A percentile compares a stretch with the other conserved stretches of the same genome.
phyloP scores from a whole-genome alignment of 1,140 invertebrate species.

The Drosophila arawakana region DNA sequence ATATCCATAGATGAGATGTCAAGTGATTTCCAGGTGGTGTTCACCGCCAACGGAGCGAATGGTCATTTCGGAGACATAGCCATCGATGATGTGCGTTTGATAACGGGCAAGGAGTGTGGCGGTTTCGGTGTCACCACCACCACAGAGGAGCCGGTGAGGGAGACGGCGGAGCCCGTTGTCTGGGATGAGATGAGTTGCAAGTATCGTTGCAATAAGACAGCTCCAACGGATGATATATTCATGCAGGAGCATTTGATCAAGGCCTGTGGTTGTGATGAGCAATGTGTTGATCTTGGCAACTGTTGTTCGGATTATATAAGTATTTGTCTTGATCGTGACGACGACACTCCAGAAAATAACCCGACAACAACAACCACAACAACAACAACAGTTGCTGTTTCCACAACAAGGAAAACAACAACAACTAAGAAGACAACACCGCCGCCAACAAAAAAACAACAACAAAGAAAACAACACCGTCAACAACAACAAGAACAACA shows the following conservation, averaged over 20 bases:
- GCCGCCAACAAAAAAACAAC: slow-evolving; percentile 8
- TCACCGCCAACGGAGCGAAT: slow-evolving; percentile 55
- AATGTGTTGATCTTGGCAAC: slow-evolving; percentile 32
- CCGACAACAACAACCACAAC: slow-evolving; percentile 20
- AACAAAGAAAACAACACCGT: slow-evolving; percentile 8
- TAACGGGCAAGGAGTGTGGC: slow-evolving; percentile 67
- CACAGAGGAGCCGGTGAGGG: slow-evolving; percentile 14
- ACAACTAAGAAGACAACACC: not conserved
- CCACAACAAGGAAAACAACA: slow-evolving; percentile 6
- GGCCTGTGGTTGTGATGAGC: slow-evolving; percentile 57
- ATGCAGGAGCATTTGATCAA: slow-evolving; percentile 1
- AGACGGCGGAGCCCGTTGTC: slow-evolving; percentile 11
- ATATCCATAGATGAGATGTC: slow-evolving; percentile 71
- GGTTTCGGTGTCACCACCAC: slow-evolving; percentile 36
- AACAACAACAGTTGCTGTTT: slow-evolving; percentile 1
- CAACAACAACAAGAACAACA: slow-evolving; percentile 17
- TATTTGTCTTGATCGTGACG: slow-evolving; percentile 6
- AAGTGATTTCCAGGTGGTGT: slow-evolving; percentile 71
- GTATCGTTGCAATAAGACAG: slow-evolving; percentile 48
- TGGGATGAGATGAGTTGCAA: slow-evolving; percentile 61
- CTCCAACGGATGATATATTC: not conserved
- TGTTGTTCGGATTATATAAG: slow-evolving; percentile 65
- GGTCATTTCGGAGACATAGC: slow-evolving; percentile 71
- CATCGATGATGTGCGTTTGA: slow-evolving; percentile 76
- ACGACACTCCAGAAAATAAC: not conserved